Evolutionary conservation across 2,797 vertebrate genomes (phyloP).

Genomic region (Sitta carolinensis): DNA sequence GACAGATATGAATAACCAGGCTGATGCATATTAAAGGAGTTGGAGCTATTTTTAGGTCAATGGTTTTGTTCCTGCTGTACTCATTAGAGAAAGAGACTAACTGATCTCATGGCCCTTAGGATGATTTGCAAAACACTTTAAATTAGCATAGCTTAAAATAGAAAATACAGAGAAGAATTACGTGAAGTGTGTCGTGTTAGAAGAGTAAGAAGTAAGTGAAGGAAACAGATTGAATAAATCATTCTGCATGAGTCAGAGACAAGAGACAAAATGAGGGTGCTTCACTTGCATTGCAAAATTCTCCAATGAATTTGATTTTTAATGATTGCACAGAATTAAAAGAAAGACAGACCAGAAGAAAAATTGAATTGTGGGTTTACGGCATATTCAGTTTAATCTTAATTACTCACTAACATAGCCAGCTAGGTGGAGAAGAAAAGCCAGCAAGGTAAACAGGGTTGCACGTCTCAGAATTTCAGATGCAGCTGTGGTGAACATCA

Average conservation of each 20-base stretch:
- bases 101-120: slow-evolving; percentile 43
- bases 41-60: slow-evolving; percentile 61
- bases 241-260: background rate
- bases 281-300: background rate
- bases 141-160: slow-evolving; percentile 56
- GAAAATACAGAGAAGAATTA: background rate
- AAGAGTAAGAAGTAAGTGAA: background rate
- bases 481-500: background rate
- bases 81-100: slow-evolving; percentile 56
- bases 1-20: slow-evolving; percentile 51
- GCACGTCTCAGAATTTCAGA: background rate
- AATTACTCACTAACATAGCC: background rate
- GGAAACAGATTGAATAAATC: background rate
- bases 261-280: background rate
- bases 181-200: background rate
- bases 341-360: background rate
- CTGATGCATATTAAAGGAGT: slow-evolving; percentile 51
- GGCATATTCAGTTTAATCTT: background rate
- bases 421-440: background rate
- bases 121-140: slow-evolving; percentile 51
- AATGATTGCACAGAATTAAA: background rate
- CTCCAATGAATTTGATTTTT: background rate
- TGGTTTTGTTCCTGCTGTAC: slow-evolving; percentile 49
- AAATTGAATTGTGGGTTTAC: background rate
- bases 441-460: background rate